Percentiles rank a stretch among this genome's conserved stretches.
These are phyloP conservation scores for Bovichtus variegatus DNA, from an alignment of 2,797 vertebrate genomes.

Conservation along the genomic window DNA sequence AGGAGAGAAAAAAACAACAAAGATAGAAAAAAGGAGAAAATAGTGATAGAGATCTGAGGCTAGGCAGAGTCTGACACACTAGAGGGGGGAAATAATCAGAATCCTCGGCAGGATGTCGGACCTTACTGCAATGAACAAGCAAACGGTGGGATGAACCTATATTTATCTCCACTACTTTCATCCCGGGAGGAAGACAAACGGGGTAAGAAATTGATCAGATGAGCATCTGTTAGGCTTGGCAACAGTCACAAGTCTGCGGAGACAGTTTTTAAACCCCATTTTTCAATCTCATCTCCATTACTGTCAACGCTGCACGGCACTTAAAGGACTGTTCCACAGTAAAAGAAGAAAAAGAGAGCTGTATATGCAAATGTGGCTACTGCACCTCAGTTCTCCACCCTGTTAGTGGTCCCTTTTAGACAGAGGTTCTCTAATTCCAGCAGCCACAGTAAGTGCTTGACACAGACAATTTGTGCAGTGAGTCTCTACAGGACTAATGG, in stretches of 20 bases:
- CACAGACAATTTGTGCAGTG: conserved; percentile 31
- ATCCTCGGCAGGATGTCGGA: conserved; percentile 65
- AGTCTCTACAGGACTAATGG: conserved; percentile 24
- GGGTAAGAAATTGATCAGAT: conserved; percentile 80
- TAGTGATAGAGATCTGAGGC: conserved; percentile 59
- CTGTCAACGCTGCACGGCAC: conserved; percentile 65
- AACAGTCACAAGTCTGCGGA: conserved; percentile 76
- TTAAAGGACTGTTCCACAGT: conserved; percentile 61
- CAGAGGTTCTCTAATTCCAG: conserved; percentile 23
- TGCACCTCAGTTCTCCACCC: conserved; percentile 47
- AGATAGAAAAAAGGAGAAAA: conserved; percentile 35
- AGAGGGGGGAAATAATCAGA: conserved; percentile 72
- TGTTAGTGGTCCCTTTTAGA: conserved; percentile 47
- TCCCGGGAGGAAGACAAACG: conserved; percentile 74
- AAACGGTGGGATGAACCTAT: conserved; percentile 76
- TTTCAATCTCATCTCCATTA: conserved; percentile 79
- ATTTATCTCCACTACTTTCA: conserved; percentile 77
- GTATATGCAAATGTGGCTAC: conserved; percentile 57
- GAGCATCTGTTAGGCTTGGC: conserved; percentile 80
- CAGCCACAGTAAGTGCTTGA: conserved; percentile 25
- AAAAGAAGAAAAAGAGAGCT: conserved; percentile 40
- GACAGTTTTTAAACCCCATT: conserved; percentile 75
- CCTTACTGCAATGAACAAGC: conserved; percentile 64
- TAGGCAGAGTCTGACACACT: conserved; percentile 54
- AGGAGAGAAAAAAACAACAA: conserved; percentile 3